Base-by-base conservation (phyloP, 2,797 vertebrate species). In the Pempheris klunzingeri region DNA sequence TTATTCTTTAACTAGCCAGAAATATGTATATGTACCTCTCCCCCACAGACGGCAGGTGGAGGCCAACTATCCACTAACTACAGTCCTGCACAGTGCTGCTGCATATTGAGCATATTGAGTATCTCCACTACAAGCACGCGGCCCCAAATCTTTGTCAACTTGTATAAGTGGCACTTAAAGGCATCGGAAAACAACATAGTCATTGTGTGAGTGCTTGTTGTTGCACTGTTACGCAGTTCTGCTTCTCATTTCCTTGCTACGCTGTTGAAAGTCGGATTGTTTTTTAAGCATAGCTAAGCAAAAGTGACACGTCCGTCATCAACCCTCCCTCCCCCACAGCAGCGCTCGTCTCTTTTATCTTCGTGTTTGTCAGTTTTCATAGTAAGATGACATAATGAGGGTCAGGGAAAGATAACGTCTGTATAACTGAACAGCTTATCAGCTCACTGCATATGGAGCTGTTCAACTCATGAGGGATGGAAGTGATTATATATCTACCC, bases 371-470 rank as follows among this genome's bases (percentile, higher is more conserved):
- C 81, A 74, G 38, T 81, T 80, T 71, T 77, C 38, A 52, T 49
- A 50, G 62, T 41, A 50, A 66, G 47, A 70, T 80, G 58, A 81
- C 75, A 47, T 57, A 79, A 80, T 55, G 58, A 72, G 34, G 47
- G 65, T 52, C 72, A 59, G 60, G 39, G 49, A 43, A 53, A 79
- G 80, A 83, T 83, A 46, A 72, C 13, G 59, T 34, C 26, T 18
- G 43, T 44, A 44, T 78, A 64, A 75, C 79, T 24, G 43, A 32
- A 7, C 74, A n/a, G 61, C 73, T 86, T 83, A 83, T 87, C 85
- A 73, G 72, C 62, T 69, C 15, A 7, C 39, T 74, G 70, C 79
- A 81, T 80, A 65, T 44, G 62, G 75, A 78, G 63, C 60, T 13
- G n/a, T 34, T 36, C 15, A 74, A 77, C 38, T 20, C 58, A 60